Base-by-base conservation (phyloP, 2,113 vertebrate species). In the Hucho hucho region DNA sequence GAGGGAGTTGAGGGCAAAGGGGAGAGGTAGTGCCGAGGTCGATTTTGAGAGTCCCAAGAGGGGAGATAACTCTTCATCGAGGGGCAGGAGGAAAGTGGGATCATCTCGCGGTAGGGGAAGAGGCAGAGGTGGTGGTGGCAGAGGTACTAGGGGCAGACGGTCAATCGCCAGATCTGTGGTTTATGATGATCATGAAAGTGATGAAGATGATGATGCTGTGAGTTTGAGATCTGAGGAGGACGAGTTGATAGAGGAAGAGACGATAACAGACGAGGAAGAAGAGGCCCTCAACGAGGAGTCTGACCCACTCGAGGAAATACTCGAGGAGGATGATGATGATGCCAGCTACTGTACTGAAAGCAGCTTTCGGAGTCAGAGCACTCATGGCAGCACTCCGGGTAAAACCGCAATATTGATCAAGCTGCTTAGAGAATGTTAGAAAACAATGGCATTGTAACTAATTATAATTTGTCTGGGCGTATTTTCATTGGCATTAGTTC, bases 121-220 rank as follows among this genome's bases (percentile, higher is more conserved):
- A 94, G 93, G 92, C 75, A 94, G 93, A 88, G 92, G 88, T 79
- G 88, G 93, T 81, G 92, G 92, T 81, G 92, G 91, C 22, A 93
- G 94, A 79, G 91, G 95, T 91, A 94, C 95, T 89, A 92, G 95
- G 84, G 94, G 94, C 82, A 94, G 91, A 89, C 91, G 93, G 86
- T 87, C 92, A 26, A 13, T 81, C n/a, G 91, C 92, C 69, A 96
- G 94, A 91, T 92, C 95, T 79, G 95, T 98, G 90, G 96, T 98
- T 75, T 98, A 98, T 91, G 96, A 98, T 79, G 97, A 98, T 93
- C 96, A 98, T 89, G 97, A 98, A 91, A 98, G 97, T 65, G 96
- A 97, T 3, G 93, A 94, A 16, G 92, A 93, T 0, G 93, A 95
- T 64, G 96, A 98, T 46, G 94, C 91, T 7, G 94, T 93, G 49